Evolutionary conservation across 2,888 invertebrate species (phyloP).

Genomic region (Pyralis farinalis): DNA sequence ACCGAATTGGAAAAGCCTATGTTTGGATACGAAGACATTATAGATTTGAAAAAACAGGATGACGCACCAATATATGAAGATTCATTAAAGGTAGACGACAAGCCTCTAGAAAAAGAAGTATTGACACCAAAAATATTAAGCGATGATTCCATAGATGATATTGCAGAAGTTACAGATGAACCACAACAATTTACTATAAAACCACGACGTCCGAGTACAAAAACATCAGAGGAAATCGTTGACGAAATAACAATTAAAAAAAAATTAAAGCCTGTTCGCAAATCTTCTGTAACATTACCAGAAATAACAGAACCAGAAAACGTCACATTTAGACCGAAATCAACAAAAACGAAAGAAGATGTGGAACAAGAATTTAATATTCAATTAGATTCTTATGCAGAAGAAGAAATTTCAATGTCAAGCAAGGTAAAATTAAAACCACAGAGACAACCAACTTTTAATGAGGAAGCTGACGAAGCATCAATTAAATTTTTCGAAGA

Average conservation of each 20-base stretch:
- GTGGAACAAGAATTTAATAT: constrained; percentile 95
- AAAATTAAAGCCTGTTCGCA: constrained; percentile 85
- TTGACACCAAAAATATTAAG: not conserved
- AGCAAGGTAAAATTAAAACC: constrained; percentile 91
- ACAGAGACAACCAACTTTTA: constrained; percentile 86
- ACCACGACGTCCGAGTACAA: constrained; percentile 61
- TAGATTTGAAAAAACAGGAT: constrained; percentile 46
- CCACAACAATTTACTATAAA: constrained; percentile 67
- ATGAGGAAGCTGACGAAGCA: constrained; percentile 89
- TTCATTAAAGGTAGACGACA: not conserved
- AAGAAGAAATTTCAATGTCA: constrained; percentile 93
- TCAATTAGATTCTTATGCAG: constrained; percentile 91
- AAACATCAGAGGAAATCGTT: constrained; percentile 74
- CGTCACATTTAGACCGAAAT: constrained; percentile 89
- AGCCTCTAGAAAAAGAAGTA: constrained; percentile 4
- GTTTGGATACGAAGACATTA: constrained; percentile 74
- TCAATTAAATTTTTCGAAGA: constrained; percentile 84
- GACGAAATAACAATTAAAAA: constrained; percentile 88
- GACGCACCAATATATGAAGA: constrained; percentile 16
- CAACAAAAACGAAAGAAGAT: constrained; percentile 90
- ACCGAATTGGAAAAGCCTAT: constrained; percentile 79
- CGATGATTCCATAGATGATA: constrained; percentile 22
- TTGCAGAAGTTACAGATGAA: constrained; percentile 35
- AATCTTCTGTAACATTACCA: constrained; percentile 84
- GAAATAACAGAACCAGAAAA: constrained; percentile 89